Percentiles rank a stretch among this genome's conserved stretches.
These are phyloP conservation scores for Echeneis naucrates DNA, from an alignment of 2,797 vertebrate genomes.

Conservation along the genomic window DNA sequence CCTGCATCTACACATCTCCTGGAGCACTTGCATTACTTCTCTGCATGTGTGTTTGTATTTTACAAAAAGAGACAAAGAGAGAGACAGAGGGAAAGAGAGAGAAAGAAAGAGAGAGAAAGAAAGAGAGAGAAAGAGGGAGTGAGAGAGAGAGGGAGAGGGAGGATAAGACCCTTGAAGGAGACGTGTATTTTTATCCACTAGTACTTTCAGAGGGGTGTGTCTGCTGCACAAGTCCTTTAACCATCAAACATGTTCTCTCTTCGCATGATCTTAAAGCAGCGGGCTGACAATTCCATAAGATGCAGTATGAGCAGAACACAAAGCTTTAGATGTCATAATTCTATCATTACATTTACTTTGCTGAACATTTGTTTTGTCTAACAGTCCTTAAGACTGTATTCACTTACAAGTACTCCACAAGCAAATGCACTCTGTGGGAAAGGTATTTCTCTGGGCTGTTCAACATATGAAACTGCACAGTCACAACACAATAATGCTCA, in stretches of 20 bases:
- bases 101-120: slow-evolving; percentile 18
- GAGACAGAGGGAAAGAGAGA: too few relatives aligned
- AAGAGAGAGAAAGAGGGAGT: too few relatives aligned
- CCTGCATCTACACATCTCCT: slow-evolving; percentile 65
- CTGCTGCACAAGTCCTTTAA: slow-evolving; percentile 36
- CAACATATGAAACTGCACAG: background rate
- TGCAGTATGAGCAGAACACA: background rate
- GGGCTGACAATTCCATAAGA: slow-evolving; percentile 8
- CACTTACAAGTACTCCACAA: background rate
- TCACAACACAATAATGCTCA: background rate
- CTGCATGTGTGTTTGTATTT: slow-evolving; percentile 49
- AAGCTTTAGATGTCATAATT: background rate
- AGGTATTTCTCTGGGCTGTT: background rate
- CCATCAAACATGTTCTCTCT: slow-evolving; percentile 53
- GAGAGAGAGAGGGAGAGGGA: slow-evolving; percentile 11
- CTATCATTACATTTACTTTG: too few relatives aligned
- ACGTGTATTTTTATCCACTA: slow-evolving; percentile 63
- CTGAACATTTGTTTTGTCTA: too few relatives aligned
- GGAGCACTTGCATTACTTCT: slow-evolving; percentile 48
- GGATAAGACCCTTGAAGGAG: slow-evolving; percentile 58
- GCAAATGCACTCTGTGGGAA: background rate
- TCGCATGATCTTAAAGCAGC: slow-evolving; percentile 26
- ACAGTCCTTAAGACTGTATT: too few relatives aligned
- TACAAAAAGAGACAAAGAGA: slow-evolving; percentile 15
- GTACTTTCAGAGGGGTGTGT: slow-evolving; percentile 59